phyloP scores from a whole-genome alignment of 2,888 invertebrate species.

The Seladonia tumulorum region DNA sequence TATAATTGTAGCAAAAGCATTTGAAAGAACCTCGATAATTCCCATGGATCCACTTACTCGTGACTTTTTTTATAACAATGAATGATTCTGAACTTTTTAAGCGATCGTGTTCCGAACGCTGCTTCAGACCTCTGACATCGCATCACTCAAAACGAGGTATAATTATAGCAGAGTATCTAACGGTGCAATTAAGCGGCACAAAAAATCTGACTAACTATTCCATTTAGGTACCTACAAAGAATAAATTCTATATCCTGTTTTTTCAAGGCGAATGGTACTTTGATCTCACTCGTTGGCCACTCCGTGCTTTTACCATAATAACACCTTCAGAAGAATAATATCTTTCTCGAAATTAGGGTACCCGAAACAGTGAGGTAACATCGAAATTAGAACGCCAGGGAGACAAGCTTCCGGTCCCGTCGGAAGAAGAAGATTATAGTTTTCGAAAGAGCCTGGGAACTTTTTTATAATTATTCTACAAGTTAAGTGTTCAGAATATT shows the following conservation, averaged over 20 bases:
- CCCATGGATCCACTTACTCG: not conserved
- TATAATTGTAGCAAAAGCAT: not conserved
- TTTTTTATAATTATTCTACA: not conserved
- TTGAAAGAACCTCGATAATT: not conserved
- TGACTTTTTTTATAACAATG: not conserved
- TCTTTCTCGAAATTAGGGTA: not conserved
- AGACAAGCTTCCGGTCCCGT: conserved; percentile 17
- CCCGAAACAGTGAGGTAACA: not conserved
- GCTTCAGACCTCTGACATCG: not conserved
- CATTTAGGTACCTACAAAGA: not conserved
- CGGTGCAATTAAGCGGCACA: conserved; percentile 14
- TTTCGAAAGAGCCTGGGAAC: not conserved
- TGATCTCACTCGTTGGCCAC: not conserved
- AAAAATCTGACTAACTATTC: conserved; percentile 6
- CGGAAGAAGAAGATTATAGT: conserved; percentile 35
- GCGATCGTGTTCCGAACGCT: not conserved
- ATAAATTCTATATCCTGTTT: not conserved
- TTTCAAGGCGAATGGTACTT: conserved; percentile 6
- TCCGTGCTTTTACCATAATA: not conserved
- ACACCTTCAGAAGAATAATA: not conserved
- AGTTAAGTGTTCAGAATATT: not conserved
- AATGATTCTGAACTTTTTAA: not conserved
- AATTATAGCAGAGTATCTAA: conserved; percentile 19
- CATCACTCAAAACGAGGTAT: conserved; percentile 16
- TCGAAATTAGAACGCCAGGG: not conserved